Evolutionary conservation across 2,113 vertebrate genomes (phyloP).

Genomic region (Dendrocopos noguchii): DNA sequence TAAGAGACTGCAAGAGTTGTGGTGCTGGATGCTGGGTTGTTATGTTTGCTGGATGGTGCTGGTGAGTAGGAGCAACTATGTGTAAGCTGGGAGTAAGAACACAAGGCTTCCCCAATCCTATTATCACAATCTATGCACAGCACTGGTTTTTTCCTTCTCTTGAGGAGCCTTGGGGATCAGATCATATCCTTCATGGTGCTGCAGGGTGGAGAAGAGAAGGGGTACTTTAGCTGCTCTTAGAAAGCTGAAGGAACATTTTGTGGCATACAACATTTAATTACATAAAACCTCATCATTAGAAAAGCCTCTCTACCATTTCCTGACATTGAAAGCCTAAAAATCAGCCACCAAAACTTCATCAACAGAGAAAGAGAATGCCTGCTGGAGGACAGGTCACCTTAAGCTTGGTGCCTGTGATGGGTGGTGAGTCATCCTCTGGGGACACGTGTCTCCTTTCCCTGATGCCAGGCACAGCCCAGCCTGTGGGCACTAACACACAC

Average conservation of each 20-base stretch:
- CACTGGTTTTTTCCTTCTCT: background rate
- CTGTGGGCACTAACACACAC: background rate
- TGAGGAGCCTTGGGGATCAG: background rate
- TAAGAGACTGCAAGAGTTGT: background rate
- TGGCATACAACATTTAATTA: background rate
- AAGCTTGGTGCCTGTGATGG: fast-evolving
- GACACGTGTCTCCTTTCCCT: background rate
- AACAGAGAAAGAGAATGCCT: background rate
- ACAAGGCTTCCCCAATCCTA: background rate
- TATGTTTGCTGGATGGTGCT: background rate
- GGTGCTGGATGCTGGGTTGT: background rate
- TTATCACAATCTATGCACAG: background rate
- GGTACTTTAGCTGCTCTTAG: background rate
- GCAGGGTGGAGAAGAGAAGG: background rate
- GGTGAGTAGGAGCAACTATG: background rate
- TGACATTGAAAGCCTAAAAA: background rate
- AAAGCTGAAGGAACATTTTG: background rate
- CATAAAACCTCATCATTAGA: background rate
- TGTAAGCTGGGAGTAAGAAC: background rate
- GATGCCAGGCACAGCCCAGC: background rate
- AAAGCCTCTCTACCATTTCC: background rate
- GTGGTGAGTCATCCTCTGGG: background rate
- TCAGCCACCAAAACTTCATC: background rate
- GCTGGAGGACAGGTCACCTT: background rate
- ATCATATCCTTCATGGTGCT: background rate